Evolutionary conservation across 2,113 vertebrate species (phyloP), one percentile per base, ranked within the genome.

Genomic region (Rhabdomys dilectus): DNA sequence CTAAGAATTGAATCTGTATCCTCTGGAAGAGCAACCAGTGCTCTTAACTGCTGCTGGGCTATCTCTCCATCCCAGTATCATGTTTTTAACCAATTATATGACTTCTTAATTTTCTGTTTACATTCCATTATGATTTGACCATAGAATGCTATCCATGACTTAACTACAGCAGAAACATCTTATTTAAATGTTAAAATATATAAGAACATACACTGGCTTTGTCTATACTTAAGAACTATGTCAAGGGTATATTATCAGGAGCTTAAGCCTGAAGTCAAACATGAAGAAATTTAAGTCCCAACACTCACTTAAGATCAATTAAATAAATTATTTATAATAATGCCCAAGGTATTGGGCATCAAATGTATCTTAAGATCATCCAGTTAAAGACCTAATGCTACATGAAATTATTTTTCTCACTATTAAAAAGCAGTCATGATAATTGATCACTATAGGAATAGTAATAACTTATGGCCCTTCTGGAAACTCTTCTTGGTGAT

Each of bases 291-390:
- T 88, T n/a, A 93, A 97, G 42, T 39, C 39, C 91, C 75, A 94
- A 31, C 29, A 17, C 26, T 60, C 93, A 91, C 45, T 60, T 75
- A 87, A 82, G 60, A 62, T 51, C 36, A 95, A 86, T 93, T 92
- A 95, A 95, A 39, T 97, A 91, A 97, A 95, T 93, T 89, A 94
- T 87, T 97, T 89, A 96, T 81, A 77, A 77, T 75, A 62, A 45
- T 89, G 56, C 73, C 73, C 72, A 68, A 84, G 81, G 73, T 78
- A 48, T 87, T 95, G 86, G 82, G 62, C 2, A 94, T 21, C 36
- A 89, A 96, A 93, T 39, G 56, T 84, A 86, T 36, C 94, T 91
- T 91, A 94, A 91, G 22, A 26, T 26, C 92, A 96, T 64, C 42
- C 19, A 73, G 51, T 84, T 92, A 91, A 96, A 89, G 62, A 95